Conservation (phyloP, 1,140 invertebrate species). For the Acromyrmex heyeri region DNA sequence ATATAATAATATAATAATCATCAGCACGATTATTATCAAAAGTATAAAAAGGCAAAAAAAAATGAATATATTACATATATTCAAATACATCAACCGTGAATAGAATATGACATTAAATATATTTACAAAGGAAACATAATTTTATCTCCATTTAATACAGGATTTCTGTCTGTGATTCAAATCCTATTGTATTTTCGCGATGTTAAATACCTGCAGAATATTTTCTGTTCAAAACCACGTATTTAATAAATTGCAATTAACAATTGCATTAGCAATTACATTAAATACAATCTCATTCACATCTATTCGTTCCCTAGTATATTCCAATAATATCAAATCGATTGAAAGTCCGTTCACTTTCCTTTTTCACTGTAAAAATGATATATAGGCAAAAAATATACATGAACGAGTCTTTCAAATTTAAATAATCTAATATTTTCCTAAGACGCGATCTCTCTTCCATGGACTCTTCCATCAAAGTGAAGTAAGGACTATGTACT, state of each 20-base stretch:
- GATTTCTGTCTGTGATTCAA: not conserved
- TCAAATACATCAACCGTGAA: not conserved
- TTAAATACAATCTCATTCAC: not conserved
- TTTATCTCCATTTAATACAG: not conserved
- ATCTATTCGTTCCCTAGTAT: not conserved
- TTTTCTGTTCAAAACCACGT: not conserved
- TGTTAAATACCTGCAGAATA: not conserved
- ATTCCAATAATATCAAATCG: not conserved
- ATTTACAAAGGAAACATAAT: not conserved
- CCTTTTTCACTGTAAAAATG: not conserved
- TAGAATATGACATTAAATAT: not conserved
- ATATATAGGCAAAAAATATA: not conserved
- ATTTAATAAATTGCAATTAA: not conserved
- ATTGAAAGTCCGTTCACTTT: not conserved
- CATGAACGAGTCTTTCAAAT: not conserved
- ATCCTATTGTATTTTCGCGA: not conserved
- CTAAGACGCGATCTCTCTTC: not conserved
- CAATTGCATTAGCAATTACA: not conserved
- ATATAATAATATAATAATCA: not conserved
- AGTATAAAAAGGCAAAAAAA: not conserved
- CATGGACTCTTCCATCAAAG: not conserved
- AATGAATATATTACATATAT: not conserved
- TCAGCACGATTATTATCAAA: not conserved
- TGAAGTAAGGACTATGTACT: not conserved
- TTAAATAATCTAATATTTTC: not conserved